phyloP scores from a whole-genome alignment of 2,113 vertebrate genomes.

The Isichthys henryi region DNA sequence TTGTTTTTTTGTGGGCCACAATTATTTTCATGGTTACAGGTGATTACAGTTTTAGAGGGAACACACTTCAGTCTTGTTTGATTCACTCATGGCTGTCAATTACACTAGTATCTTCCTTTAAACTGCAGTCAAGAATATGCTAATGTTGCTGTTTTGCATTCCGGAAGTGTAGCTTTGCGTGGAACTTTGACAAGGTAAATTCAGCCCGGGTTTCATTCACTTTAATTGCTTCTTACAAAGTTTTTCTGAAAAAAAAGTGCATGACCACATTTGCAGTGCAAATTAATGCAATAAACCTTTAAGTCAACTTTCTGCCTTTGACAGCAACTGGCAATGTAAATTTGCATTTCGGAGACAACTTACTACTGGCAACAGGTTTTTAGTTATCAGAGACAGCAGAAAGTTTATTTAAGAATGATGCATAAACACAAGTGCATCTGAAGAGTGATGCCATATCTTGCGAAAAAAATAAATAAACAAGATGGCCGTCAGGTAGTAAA shows the following conservation, averaged over 20 bases:
- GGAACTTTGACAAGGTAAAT: slow-evolving; percentile 10
- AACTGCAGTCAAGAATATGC: slow-evolving; percentile 26
- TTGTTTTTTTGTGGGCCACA: background rate
- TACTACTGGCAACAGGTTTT: background rate
- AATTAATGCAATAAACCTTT: background rate
- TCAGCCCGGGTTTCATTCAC: slow-evolving; percentile 7
- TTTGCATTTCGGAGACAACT: background rate
- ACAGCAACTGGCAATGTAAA: background rate
- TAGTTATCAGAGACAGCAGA: background rate
- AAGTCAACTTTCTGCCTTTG: background rate
- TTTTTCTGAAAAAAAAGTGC: background rate
- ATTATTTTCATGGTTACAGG: slow-evolving; percentile 10
- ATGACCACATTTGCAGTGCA: background rate
- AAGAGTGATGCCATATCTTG: background rate
- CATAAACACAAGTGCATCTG: background rate
- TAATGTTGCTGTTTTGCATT: slow-evolving; percentile 29
- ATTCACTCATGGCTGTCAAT: slow-evolving; percentile 24
- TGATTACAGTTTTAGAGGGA: slow-evolving; percentile 16
- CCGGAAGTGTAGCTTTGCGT: slow-evolving; percentile 14
- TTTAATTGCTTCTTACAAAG: slow-evolving; percentile 19
- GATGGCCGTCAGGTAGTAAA: background rate
- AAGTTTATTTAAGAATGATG: background rate
- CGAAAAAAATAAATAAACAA: background rate
- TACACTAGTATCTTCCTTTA: slow-evolving; percentile 26
- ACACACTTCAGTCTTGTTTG: slow-evolving; percentile 21